Percentiles rank a stretch among this genome's conserved stretches.
Conservation (phyloP, 2,888 invertebrate genomes). For the Leptodirus hochenwartii region DNA sequence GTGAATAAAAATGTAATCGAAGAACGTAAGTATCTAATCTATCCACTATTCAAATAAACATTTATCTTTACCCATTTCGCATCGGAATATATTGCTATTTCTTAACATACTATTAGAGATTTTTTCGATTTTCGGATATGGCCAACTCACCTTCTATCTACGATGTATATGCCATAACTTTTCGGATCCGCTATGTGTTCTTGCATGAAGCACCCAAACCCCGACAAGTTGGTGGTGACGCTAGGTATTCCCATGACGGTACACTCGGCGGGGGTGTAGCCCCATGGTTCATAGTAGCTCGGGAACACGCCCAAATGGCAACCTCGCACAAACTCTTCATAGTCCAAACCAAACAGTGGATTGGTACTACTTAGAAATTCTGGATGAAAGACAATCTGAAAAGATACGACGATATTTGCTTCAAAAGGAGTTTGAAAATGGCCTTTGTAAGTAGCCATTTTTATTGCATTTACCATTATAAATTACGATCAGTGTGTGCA, state of each 20-base stretch:
- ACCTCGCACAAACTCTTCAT: slow-evolving; percentile 97
- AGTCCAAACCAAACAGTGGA: slow-evolving; percentile 92
- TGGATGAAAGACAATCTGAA: slow-evolving; percentile 98
- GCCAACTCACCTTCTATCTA: slow-evolving; percentile 86
- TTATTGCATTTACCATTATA: too few species aligned
- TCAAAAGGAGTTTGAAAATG: not conserved
- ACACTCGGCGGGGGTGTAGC: slow-evolving; percentile 98
- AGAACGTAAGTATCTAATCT: too few species aligned
- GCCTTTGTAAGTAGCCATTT: too few species aligned
- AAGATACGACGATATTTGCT: too few species aligned
- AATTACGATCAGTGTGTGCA: too few species aligned
- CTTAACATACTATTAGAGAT: too few species aligned
- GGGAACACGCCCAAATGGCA: slow-evolving; percentile 99
- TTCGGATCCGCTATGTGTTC: slow-evolving; percentile 95
- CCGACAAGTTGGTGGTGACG: too few species aligned
- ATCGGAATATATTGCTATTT: too few species aligned
- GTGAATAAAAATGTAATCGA: too few species aligned
- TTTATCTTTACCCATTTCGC: too few species aligned
- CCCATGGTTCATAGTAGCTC: slow-evolving; percentile 99
- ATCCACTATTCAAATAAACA: too few species aligned
- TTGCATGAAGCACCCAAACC: slow-evolving; percentile 97
- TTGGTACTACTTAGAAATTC: slow-evolving; percentile 96
- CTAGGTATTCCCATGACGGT: slow-evolving; percentile 97
- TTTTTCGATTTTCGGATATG: too few species aligned
- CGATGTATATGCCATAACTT: slow-evolving; percentile 97